A percentile compares a stretch with the other conserved stretches of the same genome.
phyloP scores from a whole-genome alignment of 1,140 invertebrate species.

The Laupala kohalensis region DNA sequence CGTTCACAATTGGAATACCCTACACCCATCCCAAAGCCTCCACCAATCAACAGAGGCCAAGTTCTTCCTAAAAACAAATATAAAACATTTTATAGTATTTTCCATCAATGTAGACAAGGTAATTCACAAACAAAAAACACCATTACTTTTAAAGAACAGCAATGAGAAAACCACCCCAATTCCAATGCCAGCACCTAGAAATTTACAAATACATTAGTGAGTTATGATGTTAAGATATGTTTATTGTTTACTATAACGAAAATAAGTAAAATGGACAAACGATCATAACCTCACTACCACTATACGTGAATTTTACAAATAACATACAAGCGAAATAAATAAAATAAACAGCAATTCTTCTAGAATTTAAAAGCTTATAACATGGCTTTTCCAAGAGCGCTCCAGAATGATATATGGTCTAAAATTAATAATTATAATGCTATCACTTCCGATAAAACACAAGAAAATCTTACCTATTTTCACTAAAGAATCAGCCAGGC shows the following conservation, averaged over 20 bases:
- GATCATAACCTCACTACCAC: background rate
- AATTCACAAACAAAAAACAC: background rate
- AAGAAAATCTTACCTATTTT: constrained; percentile 30
- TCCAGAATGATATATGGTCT: too few species aligned
- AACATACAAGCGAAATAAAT: background rate
- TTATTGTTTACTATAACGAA: too few species aligned
- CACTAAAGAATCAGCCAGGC: constrained; percentile 31
- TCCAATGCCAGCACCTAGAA: constrained; percentile 50
- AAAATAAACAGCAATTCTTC: background rate
- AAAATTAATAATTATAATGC: too few species aligned
- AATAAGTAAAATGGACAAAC: background rate
- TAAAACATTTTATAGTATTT: background rate
- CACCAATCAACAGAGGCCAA: constrained; percentile 57
- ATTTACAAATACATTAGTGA: too few species aligned
- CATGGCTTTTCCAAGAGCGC: too few species aligned
- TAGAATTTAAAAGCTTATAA: background rate
- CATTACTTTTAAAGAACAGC: constrained; percentile 43
- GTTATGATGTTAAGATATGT: too few species aligned
- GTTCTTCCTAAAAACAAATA: constrained; percentile 38
- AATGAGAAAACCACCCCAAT: constrained; percentile 52
- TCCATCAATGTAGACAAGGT: background rate
- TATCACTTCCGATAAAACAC: background rate
- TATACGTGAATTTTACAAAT: background rate
- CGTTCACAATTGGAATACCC: constrained; percentile 65
- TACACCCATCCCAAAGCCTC: constrained; percentile 58